These are phyloP conservation scores for Cremastinae sp. DNA, from an alignment of 2,888 invertebrate species.

Conservation along the genomic window DNA sequence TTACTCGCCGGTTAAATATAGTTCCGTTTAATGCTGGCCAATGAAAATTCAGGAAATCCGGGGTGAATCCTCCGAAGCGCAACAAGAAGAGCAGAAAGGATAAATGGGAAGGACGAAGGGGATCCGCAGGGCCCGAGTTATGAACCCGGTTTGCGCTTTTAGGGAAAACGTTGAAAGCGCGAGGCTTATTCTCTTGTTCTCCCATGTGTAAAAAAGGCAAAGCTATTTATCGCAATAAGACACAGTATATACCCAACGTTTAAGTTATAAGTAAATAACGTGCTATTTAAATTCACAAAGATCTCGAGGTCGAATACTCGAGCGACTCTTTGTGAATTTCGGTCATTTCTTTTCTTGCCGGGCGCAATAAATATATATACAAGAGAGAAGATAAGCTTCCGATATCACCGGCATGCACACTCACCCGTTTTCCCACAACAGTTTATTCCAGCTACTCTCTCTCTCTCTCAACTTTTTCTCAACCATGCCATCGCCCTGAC, in stretches of 20 bases:
- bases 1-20: slow-evolving; percentile 34
- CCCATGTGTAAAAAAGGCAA: too few species aligned
- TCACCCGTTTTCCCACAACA: slow-evolving; percentile 72
- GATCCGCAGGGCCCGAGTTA: neutral
- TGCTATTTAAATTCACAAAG: neutral
- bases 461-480: too few species aligned
- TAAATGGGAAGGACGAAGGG: neutral
- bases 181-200: neutral
- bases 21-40: slow-evolving; percentile 10
- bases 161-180: neutral
- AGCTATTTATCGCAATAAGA: too few species aligned
- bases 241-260: neutral
- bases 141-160: neutral
- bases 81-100: slow-evolving; percentile 12
- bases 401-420: slow-evolving; percentile 60
- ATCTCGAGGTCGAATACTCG: neutral
- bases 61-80: neutral
- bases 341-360: neutral
- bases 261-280: neutral
- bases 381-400: slow-evolving; percentile 38
- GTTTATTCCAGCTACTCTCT: slow-evolving; percentile 61
- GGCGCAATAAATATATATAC: slow-evolving; percentile 25
- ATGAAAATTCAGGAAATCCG: slow-evolving; percentile 39
- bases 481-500: slow-evolving; percentile 55
- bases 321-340: neutral